Percentiles rank a stretch among this genome's conserved stretches.
These are phyloP conservation scores for Fistularia commersonii DNA, from an alignment of 2,797 vertebrate species.

Conservation along the genomic window DNA sequence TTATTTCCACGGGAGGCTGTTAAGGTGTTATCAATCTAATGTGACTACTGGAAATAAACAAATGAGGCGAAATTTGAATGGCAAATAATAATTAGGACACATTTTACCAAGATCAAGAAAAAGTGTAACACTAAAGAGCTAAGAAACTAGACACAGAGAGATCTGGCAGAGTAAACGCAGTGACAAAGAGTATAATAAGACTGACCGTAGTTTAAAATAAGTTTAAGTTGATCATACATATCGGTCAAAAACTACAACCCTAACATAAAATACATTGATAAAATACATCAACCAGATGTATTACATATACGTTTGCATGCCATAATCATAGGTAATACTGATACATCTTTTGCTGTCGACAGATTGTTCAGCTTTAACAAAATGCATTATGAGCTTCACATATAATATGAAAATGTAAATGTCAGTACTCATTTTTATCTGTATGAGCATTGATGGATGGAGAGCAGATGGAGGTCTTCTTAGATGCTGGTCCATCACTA, in stretches of 20 bases:
- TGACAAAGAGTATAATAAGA: constrained; percentile 8
- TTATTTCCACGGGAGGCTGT: too few species aligned
- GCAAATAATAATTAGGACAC: neutral
- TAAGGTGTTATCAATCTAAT: too few species aligned
- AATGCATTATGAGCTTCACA: constrained; percentile 1
- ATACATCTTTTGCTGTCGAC: neutral
- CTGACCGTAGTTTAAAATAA: constrained; percentile 25
- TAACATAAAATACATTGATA: too few species aligned
- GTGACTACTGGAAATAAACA: neutral
- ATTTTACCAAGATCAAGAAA: constrained; percentile 22
- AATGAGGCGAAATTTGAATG: constrained; percentile 5
- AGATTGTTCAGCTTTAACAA: neutral
- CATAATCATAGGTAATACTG: too few species aligned
- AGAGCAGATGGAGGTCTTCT: too few species aligned
- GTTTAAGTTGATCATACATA: constrained; percentile 19
- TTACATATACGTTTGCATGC: too few species aligned
- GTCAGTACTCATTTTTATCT: too few species aligned
- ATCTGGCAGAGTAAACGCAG: constrained; percentile 17
- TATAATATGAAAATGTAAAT: too few species aligned
- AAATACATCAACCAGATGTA: too few species aligned
- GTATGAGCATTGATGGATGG: too few species aligned
- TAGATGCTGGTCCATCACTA: too few species aligned
- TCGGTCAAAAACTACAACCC: constrained; percentile 6
- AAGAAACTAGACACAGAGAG: constrained; percentile 6
- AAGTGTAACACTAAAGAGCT: constrained; percentile 18